Conservation (phyloP, 2,113 vertebrate species). For the Gallinago paraguaiae region DNA sequence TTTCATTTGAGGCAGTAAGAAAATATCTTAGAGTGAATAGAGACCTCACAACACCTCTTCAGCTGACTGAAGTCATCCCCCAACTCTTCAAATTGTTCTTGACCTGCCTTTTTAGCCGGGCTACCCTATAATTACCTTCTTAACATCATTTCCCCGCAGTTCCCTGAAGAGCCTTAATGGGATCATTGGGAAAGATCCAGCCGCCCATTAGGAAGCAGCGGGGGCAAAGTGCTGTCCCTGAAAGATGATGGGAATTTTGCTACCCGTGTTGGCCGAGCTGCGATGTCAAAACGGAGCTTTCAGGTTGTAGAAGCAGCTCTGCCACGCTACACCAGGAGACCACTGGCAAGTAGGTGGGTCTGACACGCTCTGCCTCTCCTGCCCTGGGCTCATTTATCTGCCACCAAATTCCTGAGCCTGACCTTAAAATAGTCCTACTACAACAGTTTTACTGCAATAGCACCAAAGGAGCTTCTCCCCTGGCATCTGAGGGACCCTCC, state of each 20-base stretch:
- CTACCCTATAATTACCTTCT: slow-evolving; percentile 6
- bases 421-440: background rate
- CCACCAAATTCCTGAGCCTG: background rate
- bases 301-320: slow-evolving; percentile 5
- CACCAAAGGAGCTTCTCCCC: background rate
- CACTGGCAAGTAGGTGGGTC: background rate
- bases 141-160: slow-evolving; percentile 20
- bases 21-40: background rate
- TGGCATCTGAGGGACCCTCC: background rate
- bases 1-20: background rate
- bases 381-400: background rate
- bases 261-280: rapidly evolving
- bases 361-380: background rate
- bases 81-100: slow-evolving; percentile 21
- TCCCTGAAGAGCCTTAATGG: slow-evolving; percentile 46
- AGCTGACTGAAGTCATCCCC: slow-evolving; percentile 13
- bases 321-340: background rate
- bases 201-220: background rate
- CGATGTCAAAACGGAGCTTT: background rate
- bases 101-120: background rate
- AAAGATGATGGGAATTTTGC: background rate
- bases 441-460: background rate
- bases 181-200: slow-evolving; percentile 57
- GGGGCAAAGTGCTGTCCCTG: background rate
- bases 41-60: slow-evolving; percentile 7